Conservation (phyloP, 2,888 invertebrate species). For the Boloria selene region DNA sequence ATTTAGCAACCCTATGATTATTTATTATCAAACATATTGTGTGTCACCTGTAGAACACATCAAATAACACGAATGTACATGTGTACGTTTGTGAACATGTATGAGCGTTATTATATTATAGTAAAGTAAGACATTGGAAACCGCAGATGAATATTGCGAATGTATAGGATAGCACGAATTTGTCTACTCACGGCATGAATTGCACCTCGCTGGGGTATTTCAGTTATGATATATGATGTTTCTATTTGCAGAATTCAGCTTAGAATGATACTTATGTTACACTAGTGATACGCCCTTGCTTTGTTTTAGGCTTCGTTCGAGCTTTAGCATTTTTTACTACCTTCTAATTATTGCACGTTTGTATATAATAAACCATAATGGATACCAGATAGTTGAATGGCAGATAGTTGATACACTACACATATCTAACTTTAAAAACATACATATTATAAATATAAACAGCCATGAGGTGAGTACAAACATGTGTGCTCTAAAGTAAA, state of each 20-base stretch:
- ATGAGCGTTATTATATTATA: conserved; percentile 32
- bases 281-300: no score
- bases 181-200: conserved; percentile 30
- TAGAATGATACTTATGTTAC: background rate
- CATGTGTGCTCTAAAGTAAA: no score
- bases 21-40: conserved; percentile 8
- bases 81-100: conserved; percentile 34
- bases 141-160: conserved; percentile 39
- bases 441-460: no score
- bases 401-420: no score
- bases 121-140: conserved; percentile 36
- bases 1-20: background rate
- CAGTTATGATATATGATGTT: conserved; percentile 16
- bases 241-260: conserved; percentile 14
- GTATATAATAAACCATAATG: no score
- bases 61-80: conserved; percentile 18
- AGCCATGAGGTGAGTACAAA: no score
- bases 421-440: no score
- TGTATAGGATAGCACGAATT: conserved; percentile 32
- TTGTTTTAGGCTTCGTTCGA: no score
- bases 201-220: conserved; percentile 23
- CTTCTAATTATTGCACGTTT: no score
- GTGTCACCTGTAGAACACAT: conserved; percentile 20
- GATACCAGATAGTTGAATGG: no score
- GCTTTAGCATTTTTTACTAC: no score